phyloP scores from a whole-genome alignment of 1,140 invertebrate species.

The Frieseomelitta varia region DNA sequence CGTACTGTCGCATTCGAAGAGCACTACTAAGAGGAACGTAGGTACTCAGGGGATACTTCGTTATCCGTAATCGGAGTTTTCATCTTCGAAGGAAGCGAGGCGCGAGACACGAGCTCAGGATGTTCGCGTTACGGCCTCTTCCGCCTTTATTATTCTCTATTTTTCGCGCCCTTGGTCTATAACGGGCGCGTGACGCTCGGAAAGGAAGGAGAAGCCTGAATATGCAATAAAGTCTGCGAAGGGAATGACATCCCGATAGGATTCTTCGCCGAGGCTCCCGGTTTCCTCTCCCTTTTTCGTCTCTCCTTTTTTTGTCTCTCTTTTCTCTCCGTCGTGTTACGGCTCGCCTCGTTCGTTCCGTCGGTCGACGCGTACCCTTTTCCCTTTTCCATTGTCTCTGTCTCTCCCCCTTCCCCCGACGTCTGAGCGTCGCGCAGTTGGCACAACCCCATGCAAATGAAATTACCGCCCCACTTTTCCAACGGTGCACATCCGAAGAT shows the following conservation, averaged over 20 bases:
- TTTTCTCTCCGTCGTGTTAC: slow-evolving; percentile 13
- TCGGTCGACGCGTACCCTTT: not conserved
- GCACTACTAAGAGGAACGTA: not conserved
- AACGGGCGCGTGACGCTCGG: not conserved
- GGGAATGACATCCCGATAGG: slow-evolving; percentile 61
- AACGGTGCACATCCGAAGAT: slow-evolving; percentile 21
- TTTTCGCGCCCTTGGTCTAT: too few species aligned
- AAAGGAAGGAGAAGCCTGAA: slow-evolving; percentile 42
- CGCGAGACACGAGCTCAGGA: not conserved
- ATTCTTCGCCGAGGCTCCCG: slow-evolving; percentile 51
- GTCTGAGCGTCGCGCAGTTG: slow-evolving; percentile 21
- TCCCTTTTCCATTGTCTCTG: not conserved
- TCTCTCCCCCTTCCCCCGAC: not conserved
- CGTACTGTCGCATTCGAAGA: not conserved
- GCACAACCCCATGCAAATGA: slow-evolving; percentile 57
- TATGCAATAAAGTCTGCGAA: slow-evolving; percentile 60
- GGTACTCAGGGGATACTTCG: not conserved
- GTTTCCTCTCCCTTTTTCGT: slow-evolving; percentile 27
- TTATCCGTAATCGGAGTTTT: not conserved
- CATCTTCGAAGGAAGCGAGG: not conserved
- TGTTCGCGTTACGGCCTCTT: not conserved
- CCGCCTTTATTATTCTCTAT: slow-evolving; percentile 1
- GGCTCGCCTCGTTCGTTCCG: not conserved
- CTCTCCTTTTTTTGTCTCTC: not conserved
- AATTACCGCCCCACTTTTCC: slow-evolving; percentile 62